Percentiles rank a stretch among this genome's conserved stretches.
phyloP scores from a whole-genome alignment of 2,113 vertebrate genomes.

The Scophthalmus maximus region DNA sequence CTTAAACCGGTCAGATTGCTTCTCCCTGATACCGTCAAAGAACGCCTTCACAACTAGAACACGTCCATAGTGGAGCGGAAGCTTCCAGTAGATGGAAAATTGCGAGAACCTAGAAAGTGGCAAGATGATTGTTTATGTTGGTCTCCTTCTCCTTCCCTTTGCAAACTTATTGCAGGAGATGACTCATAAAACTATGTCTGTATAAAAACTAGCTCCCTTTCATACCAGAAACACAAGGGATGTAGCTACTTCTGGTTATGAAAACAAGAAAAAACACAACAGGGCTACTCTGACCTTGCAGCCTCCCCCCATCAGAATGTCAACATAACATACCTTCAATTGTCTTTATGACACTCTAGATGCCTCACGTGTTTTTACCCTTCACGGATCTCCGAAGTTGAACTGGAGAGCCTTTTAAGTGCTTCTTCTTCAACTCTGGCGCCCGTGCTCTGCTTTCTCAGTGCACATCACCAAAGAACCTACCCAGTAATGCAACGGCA shows the following conservation, averaged over 20 bases:
- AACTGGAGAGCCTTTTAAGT: slow-evolving; percentile 60
- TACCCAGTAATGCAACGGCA: slow-evolving; percentile 10
- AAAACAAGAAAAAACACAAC: neutral
- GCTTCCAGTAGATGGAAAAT: neutral
- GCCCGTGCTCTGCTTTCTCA: slow-evolving; percentile 40
- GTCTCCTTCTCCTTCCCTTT: no score
- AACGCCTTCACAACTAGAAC: no score
- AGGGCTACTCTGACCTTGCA: slow-evolving; percentile 14
- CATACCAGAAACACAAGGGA: neutral
- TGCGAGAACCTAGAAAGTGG: no score
- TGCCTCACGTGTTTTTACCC: slow-evolving; percentile 61
- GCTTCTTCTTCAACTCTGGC: slow-evolving; percentile 58
- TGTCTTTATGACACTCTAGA: slow-evolving; percentile 66
- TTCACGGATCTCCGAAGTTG: slow-evolving; percentile 64
- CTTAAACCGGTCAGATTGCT: neutral
- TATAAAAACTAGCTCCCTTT: neutral
- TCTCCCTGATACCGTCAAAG: neutral
- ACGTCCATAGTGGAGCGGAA: no score
- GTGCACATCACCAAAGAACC: slow-evolving; percentile 39
- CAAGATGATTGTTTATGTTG: neutral
- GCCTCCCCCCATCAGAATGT: slow-evolving; percentile 32
- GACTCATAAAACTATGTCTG: neutral
- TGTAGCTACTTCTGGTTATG: slow-evolving; percentile 3
- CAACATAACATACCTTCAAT: slow-evolving; percentile 56
- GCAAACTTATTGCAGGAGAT: neutral